Conservation (phyloP, 2,113 vertebrate genomes). For the Peucedramus taeniatus region DNA sequence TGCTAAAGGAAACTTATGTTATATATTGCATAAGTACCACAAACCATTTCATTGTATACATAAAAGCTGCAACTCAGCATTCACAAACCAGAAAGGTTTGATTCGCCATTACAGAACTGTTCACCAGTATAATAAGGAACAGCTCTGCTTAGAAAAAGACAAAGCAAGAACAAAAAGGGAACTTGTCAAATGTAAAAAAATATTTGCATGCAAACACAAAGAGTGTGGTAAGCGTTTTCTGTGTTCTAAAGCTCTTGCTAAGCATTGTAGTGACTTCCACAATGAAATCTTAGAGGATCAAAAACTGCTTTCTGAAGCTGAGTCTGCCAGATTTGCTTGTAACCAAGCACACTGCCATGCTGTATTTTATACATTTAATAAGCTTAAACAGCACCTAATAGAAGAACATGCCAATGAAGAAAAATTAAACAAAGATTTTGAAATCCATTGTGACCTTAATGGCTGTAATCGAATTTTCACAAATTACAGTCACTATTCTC, state of each 20-base stretch:
- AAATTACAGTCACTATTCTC: constrained; percentile 81
- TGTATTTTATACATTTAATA: constrained; percentile 88
- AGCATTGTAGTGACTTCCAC: constrained; percentile 80
- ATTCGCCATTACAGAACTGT: constrained; percentile 89
- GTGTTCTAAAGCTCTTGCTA: constrained; percentile 76
- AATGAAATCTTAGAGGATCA: constrained; percentile 73
- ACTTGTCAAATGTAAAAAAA: constrained; percentile 79
- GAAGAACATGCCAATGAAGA: constrained; percentile 74
- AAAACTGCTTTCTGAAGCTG: constrained; percentile 72
- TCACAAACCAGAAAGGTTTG: constrained; percentile 88
- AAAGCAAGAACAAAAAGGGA: constrained; percentile 82
- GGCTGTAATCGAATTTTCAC: constrained; percentile 85
- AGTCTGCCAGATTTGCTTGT: constrained; percentile 82
- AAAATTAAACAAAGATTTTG: constrained; percentile 76
- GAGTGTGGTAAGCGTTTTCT: constrained; percentile 82
- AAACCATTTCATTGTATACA: constrained; percentile 95
- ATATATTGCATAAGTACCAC: constrained; percentile 90
- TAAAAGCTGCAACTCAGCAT: constrained; percentile 89
- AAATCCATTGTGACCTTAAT: constrained; percentile 85
- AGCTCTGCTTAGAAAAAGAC: constrained; percentile 89
- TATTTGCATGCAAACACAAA: constrained; percentile 82
- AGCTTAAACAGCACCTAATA: constrained; percentile 83
- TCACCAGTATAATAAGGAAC: constrained; percentile 91
- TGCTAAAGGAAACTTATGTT: constrained; percentile 88
- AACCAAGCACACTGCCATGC: constrained; percentile 84